Percentiles rank a stretch among this genome's conserved stretches.
phyloP scores from a whole-genome alignment of 2,888 invertebrate genomes.

The Heliconius cydno region DNA sequence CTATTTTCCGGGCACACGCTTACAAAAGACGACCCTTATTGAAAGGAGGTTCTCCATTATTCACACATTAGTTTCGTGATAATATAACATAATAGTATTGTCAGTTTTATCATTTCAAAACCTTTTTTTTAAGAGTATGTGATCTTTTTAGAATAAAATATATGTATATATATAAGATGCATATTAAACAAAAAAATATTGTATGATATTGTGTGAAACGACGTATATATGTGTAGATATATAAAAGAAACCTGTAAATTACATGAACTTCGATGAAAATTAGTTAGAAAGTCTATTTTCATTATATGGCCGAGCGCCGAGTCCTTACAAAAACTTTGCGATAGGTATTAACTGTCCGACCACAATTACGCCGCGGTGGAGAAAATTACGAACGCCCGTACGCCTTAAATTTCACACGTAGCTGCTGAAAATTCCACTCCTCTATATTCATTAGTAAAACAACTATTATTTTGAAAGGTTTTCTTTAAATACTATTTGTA shows the following conservation, averaged over 20 bases:
- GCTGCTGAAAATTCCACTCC: constrained; percentile 55
- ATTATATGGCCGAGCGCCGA: constrained; percentile 28
- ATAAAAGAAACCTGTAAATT: background rate
- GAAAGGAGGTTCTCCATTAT: constrained; percentile 67
- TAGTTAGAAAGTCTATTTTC: constrained; percentile 17
- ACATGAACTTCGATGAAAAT: constrained; percentile 16
- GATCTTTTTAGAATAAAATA: background rate
- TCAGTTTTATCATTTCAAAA: constrained; percentile 55
- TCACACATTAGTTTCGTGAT: constrained; percentile 69
- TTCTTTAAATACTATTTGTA: background rate
- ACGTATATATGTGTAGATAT: background rate
- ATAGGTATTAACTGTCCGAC: constrained; percentile 43
- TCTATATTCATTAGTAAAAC: constrained; percentile 59
- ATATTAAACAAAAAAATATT: too few species aligned
- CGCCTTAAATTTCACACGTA: constrained; percentile 52
- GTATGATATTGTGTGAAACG: background rate
- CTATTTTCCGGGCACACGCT: constrained; percentile 68
- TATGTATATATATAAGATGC: too few species aligned
- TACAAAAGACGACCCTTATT: constrained; percentile 70
- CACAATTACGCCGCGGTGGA: constrained; percentile 45
- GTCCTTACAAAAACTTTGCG: constrained; percentile 41
- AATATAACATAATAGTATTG: constrained; percentile 60
- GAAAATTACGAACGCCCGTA: constrained; percentile 44
- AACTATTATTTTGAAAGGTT: constrained; percentile 49
- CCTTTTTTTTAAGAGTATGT: constrained; percentile 20